A percentile compares a stretch with the other conserved stretches of the same genome.
phyloP scores from a whole-genome alignment of 1,140 invertebrate genomes.

The Anadara kagoshimensis region DNA sequence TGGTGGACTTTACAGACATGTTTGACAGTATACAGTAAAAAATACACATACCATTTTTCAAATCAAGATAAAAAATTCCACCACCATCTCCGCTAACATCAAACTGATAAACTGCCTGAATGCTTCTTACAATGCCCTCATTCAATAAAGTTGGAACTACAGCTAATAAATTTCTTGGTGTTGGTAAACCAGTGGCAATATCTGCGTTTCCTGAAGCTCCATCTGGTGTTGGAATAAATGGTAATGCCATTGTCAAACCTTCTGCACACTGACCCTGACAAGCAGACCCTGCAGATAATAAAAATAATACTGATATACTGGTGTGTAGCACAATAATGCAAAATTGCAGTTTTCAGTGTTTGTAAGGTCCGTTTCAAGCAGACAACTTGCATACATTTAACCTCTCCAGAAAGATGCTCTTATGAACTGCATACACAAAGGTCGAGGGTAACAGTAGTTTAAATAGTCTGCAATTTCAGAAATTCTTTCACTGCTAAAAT shows the following conservation, averaged over 20 bases:
- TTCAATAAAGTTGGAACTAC: conserved; percentile 42
- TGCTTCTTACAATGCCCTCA: conserved; percentile 53
- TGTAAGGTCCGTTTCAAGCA: too few species aligned
- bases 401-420: too few species aligned
- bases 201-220: conserved; percentile 16
- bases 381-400: too few species aligned
- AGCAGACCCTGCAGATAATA: too few species aligned
- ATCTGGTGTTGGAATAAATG: conserved; percentile 14
- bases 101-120: conserved; percentile 61
- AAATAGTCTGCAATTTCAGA: too few species aligned
- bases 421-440: too few species aligned
- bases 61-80: conserved; percentile 62
- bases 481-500: too few species aligned
- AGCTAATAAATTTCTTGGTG: conserved; percentile 47
- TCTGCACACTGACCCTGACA: too few species aligned
- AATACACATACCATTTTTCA: conserved; percentile 57
- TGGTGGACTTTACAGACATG: background rate
- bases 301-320: too few species aligned
- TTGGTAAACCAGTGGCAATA: conserved; percentile 3
- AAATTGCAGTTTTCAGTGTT: too few species aligned
- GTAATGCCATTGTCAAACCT: background rate
- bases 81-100: conserved; percentile 51
- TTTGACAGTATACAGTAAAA: background rate
- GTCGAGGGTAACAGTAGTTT: too few species aligned
- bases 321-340: too few species aligned